Percentiles rank a stretch among this genome's conserved stretches.
Conservation (phyloP, 2,113 vertebrate species). For the Rhinopomastus cyanomelas region DNA sequence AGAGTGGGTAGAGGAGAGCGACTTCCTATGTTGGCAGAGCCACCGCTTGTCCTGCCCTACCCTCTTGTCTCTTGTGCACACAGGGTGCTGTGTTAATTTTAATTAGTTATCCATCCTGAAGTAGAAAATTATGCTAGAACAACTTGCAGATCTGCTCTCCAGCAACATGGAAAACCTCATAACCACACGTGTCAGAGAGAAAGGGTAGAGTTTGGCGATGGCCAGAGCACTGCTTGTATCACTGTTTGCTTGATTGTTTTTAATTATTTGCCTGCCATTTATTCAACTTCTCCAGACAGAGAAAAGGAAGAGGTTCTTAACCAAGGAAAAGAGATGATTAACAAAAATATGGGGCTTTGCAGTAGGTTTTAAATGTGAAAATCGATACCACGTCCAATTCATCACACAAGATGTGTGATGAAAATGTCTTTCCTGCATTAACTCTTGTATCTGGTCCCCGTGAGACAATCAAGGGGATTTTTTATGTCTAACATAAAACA, state of each 20-base stretch:
- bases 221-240: neutral
- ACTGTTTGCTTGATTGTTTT: constrained; percentile 9
- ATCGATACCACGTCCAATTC: neutral
- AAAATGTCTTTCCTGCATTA: neutral
- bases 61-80: neutral
- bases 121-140: neutral
- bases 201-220: neutral
- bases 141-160: neutral
- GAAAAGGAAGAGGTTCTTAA: neutral
- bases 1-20: neutral
- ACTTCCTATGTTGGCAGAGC: neutral
- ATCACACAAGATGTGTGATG: neutral
- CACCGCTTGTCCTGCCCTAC: neutral
- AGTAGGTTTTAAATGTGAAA: neutral
- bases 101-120: neutral
- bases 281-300: constrained; percentile 2
- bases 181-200: neutral
- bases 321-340: neutral
- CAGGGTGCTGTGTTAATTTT: neutral
- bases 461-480: neutral
- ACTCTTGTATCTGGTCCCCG: neutral
- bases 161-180: neutral
- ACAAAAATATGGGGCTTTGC: neutral
- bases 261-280: constrained; percentile 1
- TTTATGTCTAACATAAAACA: neutral